Conservation (phyloP, 2,797 vertebrate species). For the Chiloscyllium punctatum region DNA sequence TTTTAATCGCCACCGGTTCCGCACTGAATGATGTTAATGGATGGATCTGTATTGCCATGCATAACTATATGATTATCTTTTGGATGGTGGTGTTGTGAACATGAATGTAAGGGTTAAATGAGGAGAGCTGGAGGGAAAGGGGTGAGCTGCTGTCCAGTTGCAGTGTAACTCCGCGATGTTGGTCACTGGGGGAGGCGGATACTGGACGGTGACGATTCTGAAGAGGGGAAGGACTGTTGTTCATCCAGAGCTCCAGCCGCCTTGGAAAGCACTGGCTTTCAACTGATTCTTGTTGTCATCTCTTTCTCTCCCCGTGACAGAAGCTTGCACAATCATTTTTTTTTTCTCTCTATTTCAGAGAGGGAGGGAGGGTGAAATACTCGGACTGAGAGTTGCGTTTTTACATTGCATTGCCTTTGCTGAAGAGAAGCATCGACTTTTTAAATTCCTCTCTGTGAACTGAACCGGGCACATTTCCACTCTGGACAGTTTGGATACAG, state of each 20-base stretch:
- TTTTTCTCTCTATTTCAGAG: not conserved
- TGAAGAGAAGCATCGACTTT: not conserved
- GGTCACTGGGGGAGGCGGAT: slow-evolving; percentile 13
- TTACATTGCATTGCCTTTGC: not conserved
- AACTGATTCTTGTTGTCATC: slow-evolving; percentile 20
- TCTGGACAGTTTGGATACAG: slow-evolving; percentile 29
- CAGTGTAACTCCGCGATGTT: not conserved
- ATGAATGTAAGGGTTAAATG: not conserved
- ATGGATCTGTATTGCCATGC: not conserved
- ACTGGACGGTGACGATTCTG: slow-evolving; percentile 20
- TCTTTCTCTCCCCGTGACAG: slow-evolving; percentile 5
- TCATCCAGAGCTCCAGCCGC: not conserved
- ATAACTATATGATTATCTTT: not conserved
- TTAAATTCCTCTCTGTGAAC: too few species aligned
- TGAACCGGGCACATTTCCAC: not conserved
- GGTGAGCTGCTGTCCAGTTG: not conserved
- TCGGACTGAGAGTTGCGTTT: not conserved
- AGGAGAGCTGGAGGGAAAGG: not conserved
- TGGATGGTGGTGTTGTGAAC: not conserved
- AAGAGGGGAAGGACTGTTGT: slow-evolving; percentile 27
- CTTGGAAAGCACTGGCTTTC: not conserved
- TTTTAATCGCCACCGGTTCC: not conserved
- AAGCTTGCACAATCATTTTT: slow-evolving; percentile 7
- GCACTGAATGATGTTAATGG: too few species aligned
- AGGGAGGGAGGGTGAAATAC: too few species aligned